Evolutionary conservation across 1,140 invertebrate genomes (phyloP).

Genomic region (Aphidius ervi): DNA sequence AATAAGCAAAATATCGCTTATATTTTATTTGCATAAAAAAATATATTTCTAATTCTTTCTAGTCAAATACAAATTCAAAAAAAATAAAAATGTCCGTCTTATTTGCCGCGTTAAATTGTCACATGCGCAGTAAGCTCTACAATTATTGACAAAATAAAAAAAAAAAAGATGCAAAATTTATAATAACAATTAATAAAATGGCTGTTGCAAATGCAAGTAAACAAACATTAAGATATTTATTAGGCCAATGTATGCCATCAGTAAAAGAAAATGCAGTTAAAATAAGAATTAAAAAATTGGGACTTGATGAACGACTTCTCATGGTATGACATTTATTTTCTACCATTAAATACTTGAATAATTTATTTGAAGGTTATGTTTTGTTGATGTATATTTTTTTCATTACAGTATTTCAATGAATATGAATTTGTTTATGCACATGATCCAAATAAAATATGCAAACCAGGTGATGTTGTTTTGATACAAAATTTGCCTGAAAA

Average conservation of each 20-base stretch:
- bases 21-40: too few relatives aligned
- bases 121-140: too few relatives aligned
- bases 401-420: slow-evolving; percentile 72
- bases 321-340: slow-evolving; percentile 57
- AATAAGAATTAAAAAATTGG: slow-evolving; percentile 66
- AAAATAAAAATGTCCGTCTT: too few relatives aligned
- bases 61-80: too few relatives aligned
- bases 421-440: slow-evolving; percentile 67
- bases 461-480: slow-evolving; percentile 76
- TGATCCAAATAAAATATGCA: slow-evolving; percentile 72
- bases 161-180: too few relatives aligned
- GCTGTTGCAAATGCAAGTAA: slow-evolving; percentile 12
- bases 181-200: background rate
- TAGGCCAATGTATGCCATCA: slow-evolving; percentile 70
- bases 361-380: slow-evolving; percentile 27
- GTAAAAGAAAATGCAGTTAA: slow-evolving; percentile 71
- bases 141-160: too few relatives aligned
- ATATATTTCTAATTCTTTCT: too few relatives aligned
- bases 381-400: slow-evolving; percentile 27
- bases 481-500: slow-evolving; percentile 69
- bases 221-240: slow-evolving; percentile 37
- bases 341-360: slow-evolving; percentile 4
- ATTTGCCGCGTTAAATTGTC: too few relatives aligned
- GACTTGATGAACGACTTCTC: slow-evolving; percentile 63
- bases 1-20: too few relatives aligned